Conservation (phyloP, 2,113 vertebrate genomes). For the Leiothrix lutea region DNA sequence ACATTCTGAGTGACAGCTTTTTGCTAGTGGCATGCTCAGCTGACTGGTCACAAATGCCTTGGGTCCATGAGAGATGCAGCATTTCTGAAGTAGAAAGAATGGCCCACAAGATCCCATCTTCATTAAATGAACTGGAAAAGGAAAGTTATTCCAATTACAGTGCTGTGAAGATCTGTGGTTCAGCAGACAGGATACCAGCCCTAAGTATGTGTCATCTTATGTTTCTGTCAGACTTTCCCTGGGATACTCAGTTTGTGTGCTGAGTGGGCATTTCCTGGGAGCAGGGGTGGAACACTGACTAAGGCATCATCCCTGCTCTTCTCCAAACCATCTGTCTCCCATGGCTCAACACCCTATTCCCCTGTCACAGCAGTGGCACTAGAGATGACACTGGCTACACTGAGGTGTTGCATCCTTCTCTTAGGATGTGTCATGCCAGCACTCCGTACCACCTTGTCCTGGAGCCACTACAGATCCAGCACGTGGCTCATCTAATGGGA, state of each 20-base stretch:
- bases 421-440: background rate
- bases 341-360: background rate
- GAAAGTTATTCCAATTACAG: background rate
- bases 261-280: background rate
- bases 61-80: background rate
- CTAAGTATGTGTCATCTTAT: background rate
- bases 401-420: background rate
- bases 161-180: background rate
- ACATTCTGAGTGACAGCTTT: background rate
- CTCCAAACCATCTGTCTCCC: background rate
- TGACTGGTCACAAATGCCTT: background rate
- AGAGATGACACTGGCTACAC: background rate
- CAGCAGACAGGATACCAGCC: background rate
- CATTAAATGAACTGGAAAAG: background rate
- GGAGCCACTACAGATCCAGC: background rate
- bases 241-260: background rate
- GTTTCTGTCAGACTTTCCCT: background rate
- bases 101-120: background rate
- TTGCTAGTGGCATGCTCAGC: background rate
- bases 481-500: fast-evolving
- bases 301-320: background rate
- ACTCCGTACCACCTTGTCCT: background rate
- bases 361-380: background rate
- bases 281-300: background rate
- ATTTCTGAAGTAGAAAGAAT: background rate